A percentile compares a stretch with the other conserved stretches of the same genome.
Conservation (phyloP, 2,888 invertebrate genomes). For the Nephrocerus scutellatus region DNA sequence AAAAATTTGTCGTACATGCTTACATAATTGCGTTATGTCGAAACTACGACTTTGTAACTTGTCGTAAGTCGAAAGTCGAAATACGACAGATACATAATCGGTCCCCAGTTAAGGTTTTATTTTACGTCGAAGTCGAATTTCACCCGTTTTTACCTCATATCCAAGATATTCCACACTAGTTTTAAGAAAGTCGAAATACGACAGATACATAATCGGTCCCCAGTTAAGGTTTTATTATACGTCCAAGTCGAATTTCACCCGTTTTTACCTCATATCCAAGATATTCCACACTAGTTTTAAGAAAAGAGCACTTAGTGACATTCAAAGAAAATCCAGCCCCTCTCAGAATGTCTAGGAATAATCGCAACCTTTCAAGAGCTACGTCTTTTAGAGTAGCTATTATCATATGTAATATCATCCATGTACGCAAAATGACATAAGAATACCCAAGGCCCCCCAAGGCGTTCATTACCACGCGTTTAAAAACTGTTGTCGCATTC, state of each 20-base stretch:
- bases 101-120: too few species aligned
- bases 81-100: too few species aligned
- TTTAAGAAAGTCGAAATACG: too few species aligned
- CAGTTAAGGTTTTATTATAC: too few species aligned
- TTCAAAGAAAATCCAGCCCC: slow-evolving; percentile 14
- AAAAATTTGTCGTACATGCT: too few species aligned
- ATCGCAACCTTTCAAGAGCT: slow-evolving; percentile 13
- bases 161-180: slow-evolving; percentile 4
- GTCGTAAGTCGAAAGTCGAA: too few species aligned
- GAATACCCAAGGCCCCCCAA: slow-evolving; percentile 14
- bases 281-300: slow-evolving; percentile 11
- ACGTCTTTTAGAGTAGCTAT: slow-evolving; percentile 11
- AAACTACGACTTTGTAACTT: too few species aligned
- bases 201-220: too few species aligned
- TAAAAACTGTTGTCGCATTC: slow-evolving; percentile 13
- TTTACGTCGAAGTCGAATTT: slow-evolving; percentile 5
- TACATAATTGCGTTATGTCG: too few species aligned
- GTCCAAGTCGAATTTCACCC: slow-evolving; percentile 3
- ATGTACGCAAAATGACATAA: slow-evolving; percentile 15
- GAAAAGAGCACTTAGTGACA: slow-evolving; percentile 10
- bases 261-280: slow-evolving; percentile 9
- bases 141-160: neutral
- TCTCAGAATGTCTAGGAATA: slow-evolving; percentile 11
- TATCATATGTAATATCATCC: slow-evolving; percentile 18
- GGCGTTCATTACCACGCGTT: slow-evolving; percentile 8